Conservation (phyloP, 37 sponge, comb jelly and placozoan genomes). For the Aplysina aerophoba region DNA sequence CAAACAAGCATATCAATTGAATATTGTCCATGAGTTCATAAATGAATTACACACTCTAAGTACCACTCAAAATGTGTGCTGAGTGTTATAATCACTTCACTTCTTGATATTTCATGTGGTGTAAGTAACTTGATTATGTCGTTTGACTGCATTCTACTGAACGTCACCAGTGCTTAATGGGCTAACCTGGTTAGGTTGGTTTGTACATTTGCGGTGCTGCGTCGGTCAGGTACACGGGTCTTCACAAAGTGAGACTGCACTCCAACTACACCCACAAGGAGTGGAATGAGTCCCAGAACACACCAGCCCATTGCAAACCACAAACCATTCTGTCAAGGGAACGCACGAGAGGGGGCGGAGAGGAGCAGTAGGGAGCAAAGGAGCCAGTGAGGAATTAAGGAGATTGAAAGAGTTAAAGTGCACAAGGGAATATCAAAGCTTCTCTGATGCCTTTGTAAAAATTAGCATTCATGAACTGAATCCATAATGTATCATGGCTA, state of each 20-base stretch:
- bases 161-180: neutral
- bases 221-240: neutral
- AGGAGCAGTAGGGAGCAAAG: neutral
- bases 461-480: too few relatives aligned
- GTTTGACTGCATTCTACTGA: neutral
- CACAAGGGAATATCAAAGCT: too few relatives aligned
- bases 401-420: too few relatives aligned
- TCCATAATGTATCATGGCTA: too few relatives aligned
- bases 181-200: neutral
- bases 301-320: constrained; percentile 24
- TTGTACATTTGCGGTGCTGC: neutral
- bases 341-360: neutral
- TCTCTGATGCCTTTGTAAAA: too few relatives aligned
- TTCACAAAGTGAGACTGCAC: neutral
- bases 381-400: neutral
- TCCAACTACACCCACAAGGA: neutral
- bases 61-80: too few relatives aligned
- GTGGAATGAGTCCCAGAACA: constrained; percentile 5
- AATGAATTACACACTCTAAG: too few relatives aligned
- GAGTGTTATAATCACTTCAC: neutral
- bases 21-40: too few relatives aligned
- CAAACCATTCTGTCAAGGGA: neutral
- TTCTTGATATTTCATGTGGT: neutral
- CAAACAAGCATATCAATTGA: too few relatives aligned
- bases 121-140: neutral